Percentiles rank a stretch among this genome's conserved stretches.
These are phyloP conservation scores for Actinia tenebrosa DNA, from an alignment of 64 coral and sea anemone species.

Conservation along the genomic window DNA sequence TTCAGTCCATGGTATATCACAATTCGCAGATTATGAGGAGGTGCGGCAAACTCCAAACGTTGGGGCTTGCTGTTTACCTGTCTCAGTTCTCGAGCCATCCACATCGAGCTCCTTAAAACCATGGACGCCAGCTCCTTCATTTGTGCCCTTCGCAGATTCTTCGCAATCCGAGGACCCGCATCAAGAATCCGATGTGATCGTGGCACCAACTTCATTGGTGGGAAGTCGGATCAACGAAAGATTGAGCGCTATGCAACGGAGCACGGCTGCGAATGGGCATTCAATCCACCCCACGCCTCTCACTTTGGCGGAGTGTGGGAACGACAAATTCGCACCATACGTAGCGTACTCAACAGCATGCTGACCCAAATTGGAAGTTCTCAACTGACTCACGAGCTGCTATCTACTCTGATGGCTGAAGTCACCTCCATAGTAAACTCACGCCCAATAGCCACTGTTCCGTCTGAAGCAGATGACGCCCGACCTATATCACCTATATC, in stretches of 20 bases:
- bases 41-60: constrained; percentile 21
- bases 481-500: constrained; percentile 11
- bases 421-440: constrained; percentile 14
- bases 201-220: constrained; percentile 43
- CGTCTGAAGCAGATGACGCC: constrained; percentile 10
- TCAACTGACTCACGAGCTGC: constrained; percentile 12
- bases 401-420: constrained; percentile 10
- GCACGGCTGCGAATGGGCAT: not conserved
- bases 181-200: constrained; percentile 21
- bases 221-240: not conserved
- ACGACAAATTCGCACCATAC: constrained; percentile 15
- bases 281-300: not conserved
- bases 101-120: constrained; percentile 35
- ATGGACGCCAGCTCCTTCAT: constrained; percentile 44
- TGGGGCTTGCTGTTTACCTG: constrained; percentile 37
- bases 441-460: constrained; percentile 6
- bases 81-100: constrained; percentile 28
- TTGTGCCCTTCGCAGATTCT: constrained; percentile 28
- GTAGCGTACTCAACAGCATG: not conserved
- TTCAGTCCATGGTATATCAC: constrained; percentile 31
- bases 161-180: constrained; percentile 27
- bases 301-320: constrained; percentile 24
- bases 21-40: constrained; percentile 7
- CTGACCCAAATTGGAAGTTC: constrained; percentile 6
- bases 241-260: not conserved